A percentile compares a stretch with the other conserved stretches of the same genome.
Evolutionary conservation across 1,140 invertebrate species (phyloP).

Genomic region (Diorhabda sublineata): DNA sequence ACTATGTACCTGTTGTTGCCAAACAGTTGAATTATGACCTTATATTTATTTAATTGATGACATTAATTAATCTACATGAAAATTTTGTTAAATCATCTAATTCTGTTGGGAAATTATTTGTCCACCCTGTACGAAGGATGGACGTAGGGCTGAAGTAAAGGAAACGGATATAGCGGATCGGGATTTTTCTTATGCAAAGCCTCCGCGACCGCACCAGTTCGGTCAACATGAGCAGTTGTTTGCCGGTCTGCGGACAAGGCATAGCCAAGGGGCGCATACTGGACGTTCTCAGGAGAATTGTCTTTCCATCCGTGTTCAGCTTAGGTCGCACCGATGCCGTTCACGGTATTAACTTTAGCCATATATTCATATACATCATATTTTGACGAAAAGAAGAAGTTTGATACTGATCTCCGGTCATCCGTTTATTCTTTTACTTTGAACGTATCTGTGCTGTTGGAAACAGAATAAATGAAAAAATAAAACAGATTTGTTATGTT

Average conservation of each 20-base stretch:
- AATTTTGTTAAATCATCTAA: no score
- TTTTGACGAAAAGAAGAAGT: background rate
- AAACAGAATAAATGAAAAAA: conserved; percentile 12
- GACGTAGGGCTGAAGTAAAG: background rate
- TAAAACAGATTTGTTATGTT: background rate
- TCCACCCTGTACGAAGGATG: background rate
- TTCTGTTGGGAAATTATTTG: no score
- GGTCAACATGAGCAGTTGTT: conserved; percentile 35
- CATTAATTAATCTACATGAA: no score
- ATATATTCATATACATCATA: conserved; percentile 3
- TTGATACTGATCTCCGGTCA: background rate
- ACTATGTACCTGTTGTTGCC: no score
- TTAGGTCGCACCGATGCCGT: background rate
- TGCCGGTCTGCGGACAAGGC: conserved; percentile 28
- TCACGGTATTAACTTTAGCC: background rate
- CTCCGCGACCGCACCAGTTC: conserved; percentile 20
- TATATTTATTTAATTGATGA: no score
- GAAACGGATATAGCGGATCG: conserved; percentile 9
- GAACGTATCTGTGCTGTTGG: conserved; percentile 13
- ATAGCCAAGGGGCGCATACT: background rate
- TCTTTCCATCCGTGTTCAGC: background rate
- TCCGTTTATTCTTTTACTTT: background rate
- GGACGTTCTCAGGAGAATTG: background rate
- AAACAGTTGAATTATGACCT: no score
- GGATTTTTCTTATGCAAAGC: conserved; percentile 28